These are phyloP conservation scores for Scleropages formosus DNA, from an alignment of 2,797 vertebrate genomes.

Conservation along the genomic window DNA sequence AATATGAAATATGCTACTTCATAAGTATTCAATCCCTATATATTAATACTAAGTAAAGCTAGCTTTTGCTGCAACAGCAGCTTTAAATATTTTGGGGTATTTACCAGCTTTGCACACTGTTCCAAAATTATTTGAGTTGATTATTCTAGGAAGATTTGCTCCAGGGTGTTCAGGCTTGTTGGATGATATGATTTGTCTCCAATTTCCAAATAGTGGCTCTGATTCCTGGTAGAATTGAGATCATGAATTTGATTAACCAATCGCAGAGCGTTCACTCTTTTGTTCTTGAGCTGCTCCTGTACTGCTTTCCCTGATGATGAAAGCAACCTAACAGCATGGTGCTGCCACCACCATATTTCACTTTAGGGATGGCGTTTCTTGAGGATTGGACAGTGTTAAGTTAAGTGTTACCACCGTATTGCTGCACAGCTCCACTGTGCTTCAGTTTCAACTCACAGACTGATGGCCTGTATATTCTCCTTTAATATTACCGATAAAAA, in stretches of 20 bases:
- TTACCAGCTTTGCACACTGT: background rate
- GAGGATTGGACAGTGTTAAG: too few species aligned
- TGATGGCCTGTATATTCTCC: too few species aligned
- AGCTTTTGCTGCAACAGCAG: too few species aligned
- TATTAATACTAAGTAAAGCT: too few species aligned
- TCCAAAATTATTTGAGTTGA: background rate
- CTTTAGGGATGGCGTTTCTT: background rate
- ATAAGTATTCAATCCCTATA: too few species aligned
- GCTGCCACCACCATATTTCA: background rate
- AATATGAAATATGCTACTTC: too few species aligned
- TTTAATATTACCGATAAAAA: too few species aligned
- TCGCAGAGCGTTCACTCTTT: background rate
- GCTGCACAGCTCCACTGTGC: too few species aligned
- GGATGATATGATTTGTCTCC: background rate
- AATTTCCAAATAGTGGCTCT: background rate
- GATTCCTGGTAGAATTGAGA: background rate
- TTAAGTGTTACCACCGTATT: too few species aligned
- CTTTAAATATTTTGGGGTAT: too few species aligned
- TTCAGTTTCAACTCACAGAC: too few species aligned
- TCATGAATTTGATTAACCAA: background rate
- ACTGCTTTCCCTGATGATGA: background rate
- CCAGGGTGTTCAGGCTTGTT: background rate
- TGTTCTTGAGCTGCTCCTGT: background rate
- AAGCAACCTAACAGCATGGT: background rate
- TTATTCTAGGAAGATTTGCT: background rate